Base-by-base conservation (phyloP, 2,888 invertebrate genomes). In the Villa cingulata region DNA sequence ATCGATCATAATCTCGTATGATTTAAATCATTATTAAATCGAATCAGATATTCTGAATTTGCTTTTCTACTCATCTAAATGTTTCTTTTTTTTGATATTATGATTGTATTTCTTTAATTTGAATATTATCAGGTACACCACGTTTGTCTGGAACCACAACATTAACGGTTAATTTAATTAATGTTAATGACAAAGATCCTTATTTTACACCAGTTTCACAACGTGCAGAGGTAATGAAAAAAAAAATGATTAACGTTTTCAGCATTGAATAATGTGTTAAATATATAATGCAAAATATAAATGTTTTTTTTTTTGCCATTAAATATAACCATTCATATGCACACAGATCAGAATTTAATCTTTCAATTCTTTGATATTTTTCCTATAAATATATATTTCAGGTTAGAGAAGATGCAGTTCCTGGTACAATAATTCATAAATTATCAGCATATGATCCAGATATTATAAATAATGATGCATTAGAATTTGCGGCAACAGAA, bases 161-260 rank as follows among this genome's bases (percentile, higher is more conserved):
- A 1, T 68, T 94, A 2, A 81, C 81, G 36, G 78, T 94, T 7
- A 80, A 78, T 57, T 79, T 94, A 4, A 74, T 83, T 29, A 90
- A 94, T 63, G 85, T 82, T 44, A 94, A 94, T 64, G 88, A 92
- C 62, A 91, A 90, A 64, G 73, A 80, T 50, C 92, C 94, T 0
- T 80, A 78, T 63, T 89, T 92, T 64, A 77, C 77, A 2, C 90
- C 91, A 0, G 64, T 76, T 34, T 81, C 81, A 10, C 89, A 90
- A 62, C 74, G 84, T 52, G 81, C 85, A 0, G 83, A 86, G 70
- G 84, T 84, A 58, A 16, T n/a, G n/a, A n/a, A n/a, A n/a, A n/a
- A n/a, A n/a, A n/a, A n/a, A n/a, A n/a, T n/a, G n/a, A n/a, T n/a
- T n/a, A n/a, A n/a, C n/a, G n/a, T n/a, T n/a, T n/a, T n/a, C n/a